phyloP scores from a whole-genome alignment of 2,113 vertebrate species.

The Phalacrocorax brasilianus region DNA sequence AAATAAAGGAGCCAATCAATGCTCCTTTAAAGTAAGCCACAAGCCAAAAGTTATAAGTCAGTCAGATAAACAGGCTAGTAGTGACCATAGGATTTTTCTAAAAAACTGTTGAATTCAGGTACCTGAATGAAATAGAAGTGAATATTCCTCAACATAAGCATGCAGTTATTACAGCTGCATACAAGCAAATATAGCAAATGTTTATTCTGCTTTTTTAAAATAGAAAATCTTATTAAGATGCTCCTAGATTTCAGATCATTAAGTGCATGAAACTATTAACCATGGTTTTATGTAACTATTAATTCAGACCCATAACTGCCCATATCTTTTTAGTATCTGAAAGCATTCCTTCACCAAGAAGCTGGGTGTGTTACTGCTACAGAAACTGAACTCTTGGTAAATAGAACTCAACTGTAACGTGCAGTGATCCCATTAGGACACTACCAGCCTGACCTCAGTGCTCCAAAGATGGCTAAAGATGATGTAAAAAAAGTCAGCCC shows the following conservation, averaged over 20 bases:
- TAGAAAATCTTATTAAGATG: neutral
- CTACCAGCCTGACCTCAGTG: neutral
- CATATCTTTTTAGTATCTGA: neutral
- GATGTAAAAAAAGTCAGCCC: neutral
- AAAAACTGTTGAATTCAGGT: neutral
- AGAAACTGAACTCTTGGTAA: neutral
- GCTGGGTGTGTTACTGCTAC: neutral
- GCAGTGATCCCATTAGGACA: neutral
- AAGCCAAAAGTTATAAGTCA: neutral
- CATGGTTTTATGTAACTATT: neutral
- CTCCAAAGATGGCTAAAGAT: neutral
- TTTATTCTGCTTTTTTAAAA: neutral
- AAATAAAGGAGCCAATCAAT: neutral
- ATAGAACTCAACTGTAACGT: neutral
- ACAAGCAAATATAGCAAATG: neutral
- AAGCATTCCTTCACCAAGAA: neutral
- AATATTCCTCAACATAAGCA: neutral
- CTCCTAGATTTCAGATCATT: neutral
- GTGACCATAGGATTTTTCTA: neutral
- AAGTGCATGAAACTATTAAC: neutral
- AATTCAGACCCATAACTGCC: neutral
- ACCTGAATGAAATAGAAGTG: neutral
- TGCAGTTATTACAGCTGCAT: neutral
- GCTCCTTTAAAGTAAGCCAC: neutral
- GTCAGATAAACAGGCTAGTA: neutral